Evolutionary conservation across 2,797 vertebrate species (phyloP), one percentile per base, ranked within the genome.

Genomic region (Pangasius djambal): DNA sequence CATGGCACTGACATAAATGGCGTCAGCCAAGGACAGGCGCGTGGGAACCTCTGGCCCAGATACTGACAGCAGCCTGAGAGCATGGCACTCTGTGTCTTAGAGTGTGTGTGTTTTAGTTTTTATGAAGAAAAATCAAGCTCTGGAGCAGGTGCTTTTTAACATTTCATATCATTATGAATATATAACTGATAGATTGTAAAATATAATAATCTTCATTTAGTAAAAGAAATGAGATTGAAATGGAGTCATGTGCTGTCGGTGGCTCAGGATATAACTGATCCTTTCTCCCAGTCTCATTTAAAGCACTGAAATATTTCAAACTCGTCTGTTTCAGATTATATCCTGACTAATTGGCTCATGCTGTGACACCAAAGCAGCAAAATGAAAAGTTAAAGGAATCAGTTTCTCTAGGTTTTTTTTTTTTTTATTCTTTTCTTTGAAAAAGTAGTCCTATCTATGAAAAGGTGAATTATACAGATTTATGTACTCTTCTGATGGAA

Each of bases 31-130:
- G 87, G 91, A 90, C 89, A 88, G 75, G 82, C 83, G 55, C 75
- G 70, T 85, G 55, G 67, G 86, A 90, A 84, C 70, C 87, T 88
- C 78, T 88, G 91, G 87, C 91, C 91, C 87, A 92, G 79, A 90
- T 91, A 89, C 84, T 87, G 74, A 69, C 89, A 83, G 79, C 77
- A 88, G 89, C 72, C 69, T 87, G 55, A 34, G 74, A 88, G 84
- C 86, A 87, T 50, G 40, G 55, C 40, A 31, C 15, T 84, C 31
- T 85, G 77, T 57, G 40, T 77, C 34, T 86, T 10, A 9, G 16
- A 18, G 28, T n/a, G 25, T 59, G 52, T 48, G 25, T 59, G 44
- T 37, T 7, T 57, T 22, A 15, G 79, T 40, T 22, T 61, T 28
- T 79, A 16, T 34, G 16, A 34, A 8, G 7, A 34, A 78, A 61